These are phyloP conservation scores for Spheniscus mendiculus DNA, from an alignment of 2,113 vertebrate genomes.

Conservation along the genomic window DNA sequence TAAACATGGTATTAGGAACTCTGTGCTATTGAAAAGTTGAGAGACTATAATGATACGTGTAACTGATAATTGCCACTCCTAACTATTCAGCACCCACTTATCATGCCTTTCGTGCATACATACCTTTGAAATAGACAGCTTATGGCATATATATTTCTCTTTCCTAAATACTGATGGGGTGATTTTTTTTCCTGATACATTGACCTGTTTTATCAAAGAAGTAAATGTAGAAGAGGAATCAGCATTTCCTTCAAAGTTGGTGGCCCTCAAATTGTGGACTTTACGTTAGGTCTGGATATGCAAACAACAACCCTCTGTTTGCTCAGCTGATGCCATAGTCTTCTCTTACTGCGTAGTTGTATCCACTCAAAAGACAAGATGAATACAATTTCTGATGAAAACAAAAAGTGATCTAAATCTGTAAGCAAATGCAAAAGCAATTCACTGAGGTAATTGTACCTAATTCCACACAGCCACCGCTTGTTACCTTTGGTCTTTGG, in stretches of 20 bases:
- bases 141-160: neutral
- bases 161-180: neutral
- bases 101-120: slow-evolving; percentile 34
- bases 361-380: neutral
- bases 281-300: neutral
- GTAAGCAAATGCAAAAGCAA: accelerated
- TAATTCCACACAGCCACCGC: neutral
- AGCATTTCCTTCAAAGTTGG: neutral
- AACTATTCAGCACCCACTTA: slow-evolving; percentile 16
- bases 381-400: neutral
- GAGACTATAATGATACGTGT: neutral
- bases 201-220: neutral
- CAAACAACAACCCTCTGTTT: slow-evolving; percentile 37
- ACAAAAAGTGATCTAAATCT: neutral
- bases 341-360: neutral
- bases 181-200: neutral
- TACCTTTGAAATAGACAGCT: slow-evolving; percentile 37
- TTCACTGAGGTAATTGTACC: neutral
- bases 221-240: neutral
- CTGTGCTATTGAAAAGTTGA: slow-evolving; percentile 10
- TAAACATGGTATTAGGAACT: slow-evolving; percentile 56
- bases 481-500: neutral
- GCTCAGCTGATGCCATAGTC: slow-evolving; percentile 52
- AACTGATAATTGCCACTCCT: slow-evolving; percentile 34
- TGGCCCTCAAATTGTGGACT: neutral